These are phyloP conservation scores for Xiphorhynchus erythropygius DNA, from an alignment of 2,797 vertebrate genomes.

Conservation along the genomic window DNA sequence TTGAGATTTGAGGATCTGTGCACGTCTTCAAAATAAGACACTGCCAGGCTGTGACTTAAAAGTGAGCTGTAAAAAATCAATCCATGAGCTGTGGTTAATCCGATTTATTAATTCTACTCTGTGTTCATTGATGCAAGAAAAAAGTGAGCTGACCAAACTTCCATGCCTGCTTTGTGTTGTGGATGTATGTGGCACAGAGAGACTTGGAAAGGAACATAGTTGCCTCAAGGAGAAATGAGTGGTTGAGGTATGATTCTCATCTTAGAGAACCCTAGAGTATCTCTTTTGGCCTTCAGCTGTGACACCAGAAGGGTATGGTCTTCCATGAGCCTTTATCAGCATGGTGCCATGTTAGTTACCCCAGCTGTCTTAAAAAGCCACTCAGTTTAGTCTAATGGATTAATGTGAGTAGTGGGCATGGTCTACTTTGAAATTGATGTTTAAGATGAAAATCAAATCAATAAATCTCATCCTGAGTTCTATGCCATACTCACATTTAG, in stretches of 20 bases:
- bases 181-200: not conserved
- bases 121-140: not conserved
- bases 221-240: not conserved
- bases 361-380: not conserved
- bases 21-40: not conserved
- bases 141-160: not conserved
- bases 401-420: not conserved
- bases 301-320: fast-evolving
- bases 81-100: not conserved
- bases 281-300: not conserved
- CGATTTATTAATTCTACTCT: not conserved
- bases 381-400: not conserved
- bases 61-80: not conserved
- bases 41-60: not conserved
- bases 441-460: not conserved
- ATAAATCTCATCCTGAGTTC: not conserved
- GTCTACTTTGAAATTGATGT: not conserved
- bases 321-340: not conserved
- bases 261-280: not conserved
- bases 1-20: not conserved
- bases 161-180: not conserved
- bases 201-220: not conserved
- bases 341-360: not conserved
- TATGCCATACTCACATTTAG: not conserved
- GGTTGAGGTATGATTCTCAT: not conserved